Evolutionary conservation across 1,140 invertebrate species (phyloP).

Genomic region (Trigoniulus corallinus): DNA sequence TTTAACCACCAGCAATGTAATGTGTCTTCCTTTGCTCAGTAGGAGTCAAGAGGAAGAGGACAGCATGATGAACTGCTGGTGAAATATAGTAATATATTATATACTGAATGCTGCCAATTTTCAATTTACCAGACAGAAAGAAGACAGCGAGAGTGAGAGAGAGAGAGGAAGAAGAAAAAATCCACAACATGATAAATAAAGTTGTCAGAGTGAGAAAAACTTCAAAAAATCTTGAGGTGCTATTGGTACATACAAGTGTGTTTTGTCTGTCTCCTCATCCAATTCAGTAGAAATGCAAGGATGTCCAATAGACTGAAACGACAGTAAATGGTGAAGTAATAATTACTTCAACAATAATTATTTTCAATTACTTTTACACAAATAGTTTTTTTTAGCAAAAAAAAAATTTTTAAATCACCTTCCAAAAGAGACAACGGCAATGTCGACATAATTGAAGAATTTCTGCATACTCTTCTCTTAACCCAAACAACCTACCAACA

Average conservation of each 20-base stretch:
- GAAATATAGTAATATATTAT: no score
- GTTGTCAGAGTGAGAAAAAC: slow-evolving; percentile 64
- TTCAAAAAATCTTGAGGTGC: slow-evolving; percentile 75
- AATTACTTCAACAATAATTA: not conserved
- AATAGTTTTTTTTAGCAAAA: not conserved
- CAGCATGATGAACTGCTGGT: no score
- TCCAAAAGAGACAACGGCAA: slow-evolving; percentile 94
- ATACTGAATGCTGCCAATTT: no score
- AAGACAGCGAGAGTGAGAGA: no score
- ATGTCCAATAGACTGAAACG: slow-evolving; percentile 50
- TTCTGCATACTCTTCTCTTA: slow-evolving; percentile 87
- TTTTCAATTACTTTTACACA: not conserved
- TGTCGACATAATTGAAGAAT: slow-evolving; percentile 84
- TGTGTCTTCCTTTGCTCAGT: no score
- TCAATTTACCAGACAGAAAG: no score
- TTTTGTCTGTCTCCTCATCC: slow-evolving; percentile 35
- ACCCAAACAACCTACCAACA: slow-evolving; percentile 56
- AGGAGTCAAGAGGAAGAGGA: no score
- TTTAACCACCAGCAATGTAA: no score
- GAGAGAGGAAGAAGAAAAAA: no score
- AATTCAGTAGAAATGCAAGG: slow-evolving; percentile 68
- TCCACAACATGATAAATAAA: no score
- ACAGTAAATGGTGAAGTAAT: not conserved
- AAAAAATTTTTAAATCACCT: slow-evolving; percentile 26
- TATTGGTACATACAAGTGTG: slow-evolving; percentile 56